Evolutionary conservation across 2,113 vertebrate species (phyloP), one percentile per base, ranked within the genome.

Genomic region (Ammodytes marinus): DNA sequence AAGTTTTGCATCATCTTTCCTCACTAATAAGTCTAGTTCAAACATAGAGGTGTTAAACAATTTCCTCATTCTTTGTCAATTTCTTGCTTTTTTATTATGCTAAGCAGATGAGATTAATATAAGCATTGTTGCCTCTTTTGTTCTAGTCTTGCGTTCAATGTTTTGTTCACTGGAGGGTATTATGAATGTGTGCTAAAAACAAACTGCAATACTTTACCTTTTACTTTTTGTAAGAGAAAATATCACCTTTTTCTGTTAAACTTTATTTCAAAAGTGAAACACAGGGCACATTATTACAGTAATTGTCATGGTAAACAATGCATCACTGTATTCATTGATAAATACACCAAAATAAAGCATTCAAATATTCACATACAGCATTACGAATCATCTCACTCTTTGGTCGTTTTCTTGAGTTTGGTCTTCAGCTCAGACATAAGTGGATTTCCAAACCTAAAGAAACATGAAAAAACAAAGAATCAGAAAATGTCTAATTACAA

Each of bases 351-450:
- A 27, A 77, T 57, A 77, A 58, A 77, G 11, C 11, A 69, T 66
- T 54, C 10, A 60, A 13, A 54, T 66, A 85, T 80, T 58, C 8
- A 71, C 71, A 71, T 0, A 59, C 54, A 58, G 2, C 6, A 50
- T 45, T 43, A 45, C 39, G 60, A 52, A 19, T 64, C 1, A 45
- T 64, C 19, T 27, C 88, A 94, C 8, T 95, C 89, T 67, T 94
- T 83, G 17, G 82, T 42, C 43, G 91, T 79, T 84, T 95, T 95
- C 88, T 88, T 95, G 53, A 96, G 89, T 87, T 95, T 96, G 79
- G 55, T 92, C 85, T 94, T 95, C 68, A 96, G 92, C 82, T 95
- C 95, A 59, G 93, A 91, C 93, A 96, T 93, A 1, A 94, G 71
- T 6, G 93, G 95, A 79, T 89, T 93, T 46, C 92, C 94, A 89